Evolutionary conservation across 1,140 invertebrate genomes (phyloP).

Genomic region (Leptopilina boulardi): DNA sequence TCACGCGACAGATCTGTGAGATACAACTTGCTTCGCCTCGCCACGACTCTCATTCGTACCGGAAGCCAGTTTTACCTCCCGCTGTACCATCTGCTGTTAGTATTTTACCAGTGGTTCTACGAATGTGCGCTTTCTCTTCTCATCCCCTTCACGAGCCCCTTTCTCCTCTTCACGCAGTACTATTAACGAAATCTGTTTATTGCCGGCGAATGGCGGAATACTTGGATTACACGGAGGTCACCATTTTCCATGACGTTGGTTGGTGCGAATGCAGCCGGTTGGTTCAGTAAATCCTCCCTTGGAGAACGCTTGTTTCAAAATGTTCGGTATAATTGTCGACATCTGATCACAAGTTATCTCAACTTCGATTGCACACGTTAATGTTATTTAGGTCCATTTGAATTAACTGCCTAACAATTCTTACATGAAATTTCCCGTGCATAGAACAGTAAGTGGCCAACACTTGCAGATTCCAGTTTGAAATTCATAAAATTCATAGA

Average conservation of each 20-base stretch:
- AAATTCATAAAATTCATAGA: too few species aligned
- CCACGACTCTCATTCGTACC: slow-evolving; percentile 58
- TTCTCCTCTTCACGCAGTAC: slow-evolving; percentile 59
- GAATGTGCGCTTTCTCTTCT: slow-evolving; percentile 67
- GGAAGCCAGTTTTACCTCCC: slow-evolving; percentile 38
- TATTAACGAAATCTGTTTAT: slow-evolving; percentile 75
- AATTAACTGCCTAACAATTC: too few species aligned
- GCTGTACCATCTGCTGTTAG: slow-evolving; percentile 75
- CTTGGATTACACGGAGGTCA: slow-evolving; percentile 58
- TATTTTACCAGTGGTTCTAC: slow-evolving; percentile 73
- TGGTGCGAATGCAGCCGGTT: background rate
- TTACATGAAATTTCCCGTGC: too few species aligned
- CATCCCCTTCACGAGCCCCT: too few species aligned
- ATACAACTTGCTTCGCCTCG: slow-evolving; percentile 74
- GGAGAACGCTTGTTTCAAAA: slow-evolving; percentile 12
- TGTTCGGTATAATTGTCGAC: slow-evolving; percentile 20
- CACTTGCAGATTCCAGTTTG: too few species aligned
- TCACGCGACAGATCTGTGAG: slow-evolving; percentile 76
- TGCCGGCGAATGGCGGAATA: slow-evolving; percentile 65
- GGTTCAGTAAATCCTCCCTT: slow-evolving; percentile 11
- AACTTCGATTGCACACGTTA: background rate
- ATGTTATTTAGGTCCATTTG: background rate
- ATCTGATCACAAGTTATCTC: slow-evolving; percentile 6
- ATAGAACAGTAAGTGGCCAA: too few species aligned
- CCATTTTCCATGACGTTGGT: slow-evolving; percentile 44